Percentiles rank a stretch among this genome's conserved stretches.
Evolutionary conservation across 2,888 invertebrate genomes (phyloP).

Genomic region (Dicranocentrus wangi): DNA sequence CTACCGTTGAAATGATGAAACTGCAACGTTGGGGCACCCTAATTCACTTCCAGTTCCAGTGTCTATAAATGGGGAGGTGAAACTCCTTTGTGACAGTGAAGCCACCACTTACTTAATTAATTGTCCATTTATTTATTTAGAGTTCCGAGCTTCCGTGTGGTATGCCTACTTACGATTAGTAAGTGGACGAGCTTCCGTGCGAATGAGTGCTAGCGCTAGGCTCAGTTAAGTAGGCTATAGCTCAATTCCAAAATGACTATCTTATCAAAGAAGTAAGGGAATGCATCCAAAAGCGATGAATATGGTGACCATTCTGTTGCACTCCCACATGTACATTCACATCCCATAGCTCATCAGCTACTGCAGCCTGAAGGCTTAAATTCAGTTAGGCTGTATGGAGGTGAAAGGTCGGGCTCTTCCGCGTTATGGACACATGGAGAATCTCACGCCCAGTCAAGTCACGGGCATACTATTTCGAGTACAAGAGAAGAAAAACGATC

Average conservation of each 20-base stretch:
- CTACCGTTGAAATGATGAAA: too few species aligned
- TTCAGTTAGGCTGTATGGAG: constrained; percentile 69
- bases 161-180: too few species aligned
- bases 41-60: too few species aligned
- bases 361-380: constrained; percentile 70
- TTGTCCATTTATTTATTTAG: too few species aligned
- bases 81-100: too few species aligned
- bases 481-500: constrained; percentile 75
- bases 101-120: too few species aligned
- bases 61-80: too few species aligned
- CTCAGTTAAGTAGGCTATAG: too few species aligned
- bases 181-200: too few species aligned
- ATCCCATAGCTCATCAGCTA: constrained; percentile 70
- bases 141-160: too few species aligned
- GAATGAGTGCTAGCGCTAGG: too few species aligned
- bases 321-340: constrained; percentile 72
- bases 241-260: constrained; percentile 80
- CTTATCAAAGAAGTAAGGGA: constrained; percentile 79
- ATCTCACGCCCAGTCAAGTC: constrained; percentile 47
- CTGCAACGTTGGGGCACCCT: too few species aligned
- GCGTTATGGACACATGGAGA: constrained; percentile 68
- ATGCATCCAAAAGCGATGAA: constrained; percentile 76
- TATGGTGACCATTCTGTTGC: constrained; percentile 60
- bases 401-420: constrained; percentile 58
- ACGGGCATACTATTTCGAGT: constrained; percentile 72